Base-by-base conservation (phyloP, 2,797 vertebrate species). In the Crax fasciolata region DNA sequence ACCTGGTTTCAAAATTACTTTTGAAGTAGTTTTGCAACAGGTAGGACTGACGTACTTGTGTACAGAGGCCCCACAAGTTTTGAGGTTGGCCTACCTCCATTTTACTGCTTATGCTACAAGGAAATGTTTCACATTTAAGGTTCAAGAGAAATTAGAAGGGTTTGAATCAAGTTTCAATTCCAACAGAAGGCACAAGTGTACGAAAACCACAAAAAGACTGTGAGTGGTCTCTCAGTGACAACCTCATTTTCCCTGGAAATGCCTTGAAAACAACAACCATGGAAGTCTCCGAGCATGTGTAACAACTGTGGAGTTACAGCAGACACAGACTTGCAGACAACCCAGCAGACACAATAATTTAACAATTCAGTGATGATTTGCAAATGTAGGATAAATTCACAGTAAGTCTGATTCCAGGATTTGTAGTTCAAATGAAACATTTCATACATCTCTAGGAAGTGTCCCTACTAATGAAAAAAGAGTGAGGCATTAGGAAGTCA, bases 371-470 rank as follows among this genome's bases (percentile, higher is more conserved):
- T 79, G 89, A 54, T 85, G 70, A 91, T 90, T 93, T 86, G 80
- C 89, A 90, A 95, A 91, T 38, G 73, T 38, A 86, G 73, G 48
- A 49, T 87, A 81, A 96, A 86, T 63, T 95, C 94, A 91, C 90
- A 88, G 74, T 71, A 71, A 91, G 76, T 80, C 87, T 81, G 71
- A 43, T 90, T 81, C 70, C 93, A 88, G 61, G 49, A 91, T 93
- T 94, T 94, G 71, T 91, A 96, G 82, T 93, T 92, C 61, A 89
- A 91, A 92, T 54, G 80, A 70, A 95, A 92, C 44, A 71, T 93
- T 95, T 96, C 93, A 94, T 90, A 84, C 24, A 1, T 62, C 55
- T 90, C 61, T 88, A 87, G 48, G 51, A 94, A 85, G 28, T 90
- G 49, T 54, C 51, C 9, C 48, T 89, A 24, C 62, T 35, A 55